Evolutionary conservation across 2,113 vertebrate species (phyloP).

Genomic region (Planiliza haematocheilus): DNA sequence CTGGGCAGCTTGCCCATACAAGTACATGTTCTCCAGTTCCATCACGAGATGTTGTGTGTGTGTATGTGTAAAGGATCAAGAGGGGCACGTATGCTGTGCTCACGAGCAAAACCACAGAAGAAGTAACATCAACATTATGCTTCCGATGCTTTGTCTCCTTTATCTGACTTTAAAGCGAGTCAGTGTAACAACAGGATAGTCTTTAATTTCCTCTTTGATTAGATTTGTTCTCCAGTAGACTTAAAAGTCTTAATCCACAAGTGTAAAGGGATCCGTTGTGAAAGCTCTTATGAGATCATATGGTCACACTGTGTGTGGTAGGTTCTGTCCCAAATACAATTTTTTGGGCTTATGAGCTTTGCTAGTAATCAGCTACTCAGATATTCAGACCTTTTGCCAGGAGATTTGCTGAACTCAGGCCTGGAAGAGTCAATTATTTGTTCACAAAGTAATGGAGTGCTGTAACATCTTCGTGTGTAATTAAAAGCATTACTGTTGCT

Average conservation of each 20-base stretch:
- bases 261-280: slow-evolving; percentile 43
- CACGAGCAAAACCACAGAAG: no score
- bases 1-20: slow-evolving; percentile 47
- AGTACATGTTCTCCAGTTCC: slow-evolving; percentile 43
- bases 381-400: no score
- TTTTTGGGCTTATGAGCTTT: no score
- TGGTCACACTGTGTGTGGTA: slow-evolving; percentile 47
- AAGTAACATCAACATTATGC: no score
- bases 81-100: no score
- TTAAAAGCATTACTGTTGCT: no score
- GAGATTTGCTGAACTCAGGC: no score
- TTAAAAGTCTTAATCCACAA: slow-evolving; percentile 49
- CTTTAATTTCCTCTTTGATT: slow-evolving; percentile 68
- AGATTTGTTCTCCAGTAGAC: slow-evolving; percentile 51
- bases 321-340: no score
- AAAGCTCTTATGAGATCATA: slow-evolving; percentile 39
- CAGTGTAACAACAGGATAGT: slow-evolving; percentile 38
- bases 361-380: no score
- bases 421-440: no score
- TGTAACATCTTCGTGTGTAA: no score
- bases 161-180: slow-evolving; percentile 48
- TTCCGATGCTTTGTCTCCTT: slow-evolving; percentile 45
- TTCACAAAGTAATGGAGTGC: no score
- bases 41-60: slow-evolving; percentile 22
- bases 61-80: neutral